Evolutionary conservation across 2,888 invertebrate genomes (phyloP).

Genomic region (Tipula lateralis): DNA sequence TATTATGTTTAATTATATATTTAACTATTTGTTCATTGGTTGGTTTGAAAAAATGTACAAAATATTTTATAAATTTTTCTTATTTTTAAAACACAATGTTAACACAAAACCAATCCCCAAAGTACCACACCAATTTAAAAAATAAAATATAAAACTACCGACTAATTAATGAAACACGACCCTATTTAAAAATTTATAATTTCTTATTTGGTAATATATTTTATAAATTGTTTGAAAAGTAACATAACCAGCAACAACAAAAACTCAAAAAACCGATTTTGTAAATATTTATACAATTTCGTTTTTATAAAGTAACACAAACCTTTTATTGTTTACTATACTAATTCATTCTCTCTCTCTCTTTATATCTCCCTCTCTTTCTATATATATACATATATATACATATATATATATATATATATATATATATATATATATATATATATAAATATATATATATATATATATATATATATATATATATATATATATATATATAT

Average conservation of each 20-base stretch:
- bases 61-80: too few relatives aligned
- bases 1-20: too few relatives aligned
- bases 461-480: too few relatives aligned
- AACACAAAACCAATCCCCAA: not conserved
- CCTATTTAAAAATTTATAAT: constrained; percentile 24
- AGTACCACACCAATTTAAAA: not conserved
- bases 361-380: not conserved
- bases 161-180: not conserved
- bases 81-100: too few relatives aligned
- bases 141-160: not conserved
- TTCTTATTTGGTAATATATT: not conserved
- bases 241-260: not conserved
- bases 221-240: not conserved
- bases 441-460: too few relatives aligned
- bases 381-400: not conserved
- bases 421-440: too few relatives aligned
- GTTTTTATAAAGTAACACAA: not conserved
- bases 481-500: too few relatives aligned
- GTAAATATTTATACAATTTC: not conserved
- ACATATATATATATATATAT: too few relatives aligned
- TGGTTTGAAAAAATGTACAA: too few relatives aligned
- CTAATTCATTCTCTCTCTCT: not conserved
- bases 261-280: not conserved
- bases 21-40: too few relatives aligned
- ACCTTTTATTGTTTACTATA: not conserved